Percentiles rank a stretch among this genome's conserved stretches.
phyloP scores from a whole-genome alignment of 2,888 invertebrate species.

The Lottia gigantea region DNA sequence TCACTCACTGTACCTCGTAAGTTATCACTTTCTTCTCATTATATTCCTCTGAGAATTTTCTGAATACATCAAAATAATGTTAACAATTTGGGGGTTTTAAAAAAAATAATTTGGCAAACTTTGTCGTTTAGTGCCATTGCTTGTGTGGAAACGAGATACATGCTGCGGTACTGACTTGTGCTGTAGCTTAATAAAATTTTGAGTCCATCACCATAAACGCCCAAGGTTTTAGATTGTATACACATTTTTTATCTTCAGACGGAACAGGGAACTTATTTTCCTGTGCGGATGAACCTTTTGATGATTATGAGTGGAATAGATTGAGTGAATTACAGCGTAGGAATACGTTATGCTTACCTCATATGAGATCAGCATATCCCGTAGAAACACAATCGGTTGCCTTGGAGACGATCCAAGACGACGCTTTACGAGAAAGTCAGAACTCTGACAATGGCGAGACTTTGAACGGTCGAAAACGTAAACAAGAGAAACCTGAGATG shows the following conservation, averaged over 20 bases:
- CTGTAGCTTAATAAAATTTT: no score
- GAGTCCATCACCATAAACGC: no score
- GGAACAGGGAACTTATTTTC: slow-evolving; percentile 51
- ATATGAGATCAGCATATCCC: slow-evolving; percentile 67
- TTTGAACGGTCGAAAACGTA: slow-evolving; percentile 1
- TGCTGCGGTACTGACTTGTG: no score
- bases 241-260: slow-evolving; percentile 28
- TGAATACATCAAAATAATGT: no score
- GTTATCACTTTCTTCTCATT: background rate
- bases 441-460: slow-evolving; percentile 26
- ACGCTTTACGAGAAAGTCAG: slow-evolving; percentile 37
- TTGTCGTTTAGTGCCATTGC: no score
- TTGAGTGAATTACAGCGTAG: slow-evolving; percentile 65
- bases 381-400: slow-evolving; percentile 60
- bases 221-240: background rate
- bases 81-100: no score
- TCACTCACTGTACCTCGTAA: slow-evolving; percentile 12
- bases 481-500: background rate
- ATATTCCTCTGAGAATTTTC: no score
- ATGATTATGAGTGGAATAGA: slow-evolving; percentile 53
- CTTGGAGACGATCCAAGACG: slow-evolving; percentile 34
- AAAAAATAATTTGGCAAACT: no score
- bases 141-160: no score
- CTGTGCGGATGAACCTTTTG: slow-evolving; percentile 61
- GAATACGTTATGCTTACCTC: slow-evolving; percentile 67